Conservation (phyloP, 1,140 invertebrate species). For the Temnothorax longispinosus region DNA sequence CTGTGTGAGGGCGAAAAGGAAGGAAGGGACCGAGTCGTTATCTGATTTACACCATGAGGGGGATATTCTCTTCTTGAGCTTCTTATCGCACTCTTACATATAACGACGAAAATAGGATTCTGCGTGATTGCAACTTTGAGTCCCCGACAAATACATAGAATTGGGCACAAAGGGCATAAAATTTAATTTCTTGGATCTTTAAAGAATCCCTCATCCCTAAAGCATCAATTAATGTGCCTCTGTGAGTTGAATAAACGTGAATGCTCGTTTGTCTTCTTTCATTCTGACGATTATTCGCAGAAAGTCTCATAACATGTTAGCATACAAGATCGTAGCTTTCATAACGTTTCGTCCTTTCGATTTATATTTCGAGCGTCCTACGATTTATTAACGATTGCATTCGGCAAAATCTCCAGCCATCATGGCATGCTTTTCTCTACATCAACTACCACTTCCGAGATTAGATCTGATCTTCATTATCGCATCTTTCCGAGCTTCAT, state of each 20-base stretch:
- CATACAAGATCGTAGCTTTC: not conserved
- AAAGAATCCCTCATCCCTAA: not conserved
- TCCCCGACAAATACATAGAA: not conserved
- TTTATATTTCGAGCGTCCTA: not conserved
- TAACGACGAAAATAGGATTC: slow-evolving; percentile 19
- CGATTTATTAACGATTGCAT: slow-evolving; percentile 9
- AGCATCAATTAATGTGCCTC: slow-evolving; percentile 13
- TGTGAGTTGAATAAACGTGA: slow-evolving; percentile 10
- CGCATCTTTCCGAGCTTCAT: not conserved
- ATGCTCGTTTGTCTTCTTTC: not conserved
- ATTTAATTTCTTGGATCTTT: slow-evolving; percentile 18
- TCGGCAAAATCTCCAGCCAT: not conserved
- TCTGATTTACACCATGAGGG: slow-evolving; percentile 12
- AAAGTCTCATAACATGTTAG: not conserved
- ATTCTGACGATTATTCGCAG: not conserved
- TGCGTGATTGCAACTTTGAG: slow-evolving; percentile 1
- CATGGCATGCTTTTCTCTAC: not conserved
- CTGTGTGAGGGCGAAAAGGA: not conserved
- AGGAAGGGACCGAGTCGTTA: not conserved
- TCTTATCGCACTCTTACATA: slow-evolving; percentile 30
- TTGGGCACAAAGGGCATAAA: not conserved
- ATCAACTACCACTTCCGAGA: not conserved
- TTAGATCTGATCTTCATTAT: not conserved
- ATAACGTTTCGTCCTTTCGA: not conserved
- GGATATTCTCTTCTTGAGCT: slow-evolving; percentile 17